Evolutionary conservation across 2,113 vertebrate species (phyloP).

Genomic region (Pseudolaguvia tuberculata): DNA sequence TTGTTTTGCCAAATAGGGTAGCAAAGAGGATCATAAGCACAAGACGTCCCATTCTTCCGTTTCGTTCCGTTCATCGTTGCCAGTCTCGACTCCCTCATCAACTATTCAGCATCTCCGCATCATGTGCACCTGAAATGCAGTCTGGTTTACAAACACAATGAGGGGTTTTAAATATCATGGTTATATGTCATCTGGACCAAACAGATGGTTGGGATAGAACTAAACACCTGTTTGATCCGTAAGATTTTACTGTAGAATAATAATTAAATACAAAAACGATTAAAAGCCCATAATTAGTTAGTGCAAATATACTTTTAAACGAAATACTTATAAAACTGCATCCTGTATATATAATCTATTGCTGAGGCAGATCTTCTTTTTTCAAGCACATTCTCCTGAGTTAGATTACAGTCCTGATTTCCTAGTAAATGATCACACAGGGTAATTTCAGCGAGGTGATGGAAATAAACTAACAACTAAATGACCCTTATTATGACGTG

Average conservation of each 20-base stretch:
- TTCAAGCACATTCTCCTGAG: neutral
- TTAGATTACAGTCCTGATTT: conserved; percentile 33
- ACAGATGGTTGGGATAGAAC: conserved; percentile 51
- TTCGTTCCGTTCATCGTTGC: conserved; percentile 49
- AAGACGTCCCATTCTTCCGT: conserved; percentile 50
- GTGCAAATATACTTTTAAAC: neutral
- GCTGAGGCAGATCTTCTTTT: neutral
- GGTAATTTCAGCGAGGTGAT: conserved; percentile 34
- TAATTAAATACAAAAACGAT: neutral
- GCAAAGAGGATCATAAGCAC: conserved; percentile 49
- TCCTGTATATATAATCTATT: too few relatives aligned
- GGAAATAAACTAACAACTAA: conserved; percentile 21
- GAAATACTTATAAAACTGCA: neutral
- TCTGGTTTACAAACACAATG: conserved; percentile 58
- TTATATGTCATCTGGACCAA: conserved; percentile 52
- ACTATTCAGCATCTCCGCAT: conserved; percentile 71
- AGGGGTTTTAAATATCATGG: conserved; percentile 51
- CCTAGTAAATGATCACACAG: neutral
- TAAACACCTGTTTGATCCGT: conserved; percentile 14
- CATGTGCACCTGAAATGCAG: conserved; percentile 57
- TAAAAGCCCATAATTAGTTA: neutral
- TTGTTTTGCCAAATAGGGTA: conserved; percentile 53
- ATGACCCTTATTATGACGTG: conserved; percentile 19
- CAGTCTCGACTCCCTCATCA: conserved; percentile 65
- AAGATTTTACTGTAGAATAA: conserved; percentile 25